These are phyloP conservation scores for Muraenolepis orangiensis DNA, from an alignment of 2,797 vertebrate species.

Conservation along the genomic window DNA sequence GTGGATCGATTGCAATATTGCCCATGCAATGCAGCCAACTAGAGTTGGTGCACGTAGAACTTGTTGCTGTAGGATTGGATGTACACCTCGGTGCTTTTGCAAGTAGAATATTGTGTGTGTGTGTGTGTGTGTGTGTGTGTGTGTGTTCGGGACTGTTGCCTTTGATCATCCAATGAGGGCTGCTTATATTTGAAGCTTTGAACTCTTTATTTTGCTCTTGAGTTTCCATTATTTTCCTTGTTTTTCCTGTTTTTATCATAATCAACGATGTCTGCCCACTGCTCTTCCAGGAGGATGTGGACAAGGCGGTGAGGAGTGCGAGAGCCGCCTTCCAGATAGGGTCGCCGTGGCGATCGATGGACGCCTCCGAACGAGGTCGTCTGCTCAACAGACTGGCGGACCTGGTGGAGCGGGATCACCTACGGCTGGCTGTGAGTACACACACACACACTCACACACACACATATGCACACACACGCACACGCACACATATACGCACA, in stretches of 20 bases:
- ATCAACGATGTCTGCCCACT: not conserved
- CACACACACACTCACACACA: not conserved
- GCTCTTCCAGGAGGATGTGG: constrained; percentile 74
- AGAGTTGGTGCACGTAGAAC: not conserved
- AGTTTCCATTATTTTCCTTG: not conserved
- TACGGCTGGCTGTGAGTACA: constrained; percentile 79
- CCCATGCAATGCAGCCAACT: not conserved
- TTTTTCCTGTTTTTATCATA: not conserved
- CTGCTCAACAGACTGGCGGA: constrained; percentile 81
- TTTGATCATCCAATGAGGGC: too few relatives aligned
- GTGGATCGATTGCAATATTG: not conserved
- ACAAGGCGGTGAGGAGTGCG: constrained; percentile 84
- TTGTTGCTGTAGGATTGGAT: not conserved
- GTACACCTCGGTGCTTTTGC: not conserved
- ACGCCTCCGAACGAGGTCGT: constrained; percentile 81
- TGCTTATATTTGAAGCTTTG: not conserved
- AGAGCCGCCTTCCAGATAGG: constrained; percentile 81
- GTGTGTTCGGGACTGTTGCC: too few relatives aligned
- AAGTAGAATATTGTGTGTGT: not conserved
- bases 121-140: not conserved
- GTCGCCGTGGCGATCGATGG: constrained; percentile 85
- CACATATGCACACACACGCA: not conserved
- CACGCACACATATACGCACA: not conserved
- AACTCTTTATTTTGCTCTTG: not conserved
- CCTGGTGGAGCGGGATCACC: constrained; percentile 80